Percentiles rank a stretch among this genome's conserved stretches.
These are phyloP conservation scores for Habrosyne pyritoides DNA, from an alignment of 2,888 invertebrate genomes.

Conservation along the genomic window DNA sequence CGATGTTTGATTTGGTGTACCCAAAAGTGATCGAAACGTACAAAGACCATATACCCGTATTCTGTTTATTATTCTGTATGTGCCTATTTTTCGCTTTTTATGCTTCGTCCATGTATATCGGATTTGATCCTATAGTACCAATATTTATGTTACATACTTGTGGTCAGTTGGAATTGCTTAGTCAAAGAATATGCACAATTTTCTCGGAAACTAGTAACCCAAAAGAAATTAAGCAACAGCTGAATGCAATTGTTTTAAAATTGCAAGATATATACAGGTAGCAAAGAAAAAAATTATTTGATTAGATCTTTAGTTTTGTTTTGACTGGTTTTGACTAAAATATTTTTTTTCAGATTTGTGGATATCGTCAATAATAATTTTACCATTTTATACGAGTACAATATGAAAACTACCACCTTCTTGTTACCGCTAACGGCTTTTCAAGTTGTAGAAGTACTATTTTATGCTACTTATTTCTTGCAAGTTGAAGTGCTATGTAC, in stretches of 20 bases:
- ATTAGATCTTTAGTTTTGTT: too few relatives aligned
- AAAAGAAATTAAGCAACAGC: constrained; percentile 38
- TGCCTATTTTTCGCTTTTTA: constrained; percentile 44
- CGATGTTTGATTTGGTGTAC: constrained; percentile 56
- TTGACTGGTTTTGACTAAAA: not conserved
- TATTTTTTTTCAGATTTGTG: constrained; percentile 47
- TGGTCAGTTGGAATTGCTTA: constrained; percentile 61
- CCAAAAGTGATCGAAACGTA: constrained; percentile 45
- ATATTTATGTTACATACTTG: constrained; percentile 64
- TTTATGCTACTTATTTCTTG: too few relatives aligned
- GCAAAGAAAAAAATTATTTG: constrained; percentile 1
- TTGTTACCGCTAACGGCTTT: constrained; percentile 61
- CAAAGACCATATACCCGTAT: constrained; percentile 38
- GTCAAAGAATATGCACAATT: constrained; percentile 43
- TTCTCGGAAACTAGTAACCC: constrained; percentile 33
- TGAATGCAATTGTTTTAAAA: constrained; percentile 53
- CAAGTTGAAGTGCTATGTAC: too few relatives aligned
- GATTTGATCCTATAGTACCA: constrained; percentile 68
- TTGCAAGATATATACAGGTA: constrained; percentile 58
- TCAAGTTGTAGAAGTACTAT: constrained; percentile 60
- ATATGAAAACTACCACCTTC: constrained; percentile 62
- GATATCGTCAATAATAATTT: constrained; percentile 43
- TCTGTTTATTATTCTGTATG: constrained; percentile 33
- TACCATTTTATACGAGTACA: constrained; percentile 56
- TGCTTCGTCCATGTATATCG: constrained; percentile 48